Percentiles rank a stretch among this genome's conserved stretches.
phyloP scores from a whole-genome alignment of 1,140 invertebrate genomes.

The Ips nitidus region DNA sequence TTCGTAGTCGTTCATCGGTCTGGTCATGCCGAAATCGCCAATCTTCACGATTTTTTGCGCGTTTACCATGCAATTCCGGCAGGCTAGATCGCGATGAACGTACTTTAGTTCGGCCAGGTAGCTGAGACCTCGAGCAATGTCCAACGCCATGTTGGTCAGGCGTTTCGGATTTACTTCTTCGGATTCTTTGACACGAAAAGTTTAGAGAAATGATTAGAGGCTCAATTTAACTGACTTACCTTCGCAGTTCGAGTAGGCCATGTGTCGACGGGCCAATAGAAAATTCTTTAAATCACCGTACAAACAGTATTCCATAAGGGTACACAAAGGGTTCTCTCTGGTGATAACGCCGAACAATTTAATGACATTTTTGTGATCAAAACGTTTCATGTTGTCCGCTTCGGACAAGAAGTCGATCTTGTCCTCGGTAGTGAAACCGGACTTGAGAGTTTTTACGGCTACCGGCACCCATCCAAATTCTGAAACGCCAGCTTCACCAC shows the following conservation, averaged over 20 bases:
- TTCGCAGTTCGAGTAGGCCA: slow-evolving; percentile 46
- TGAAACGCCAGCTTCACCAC: slow-evolving; percentile 75
- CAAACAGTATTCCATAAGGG: slow-evolving; percentile 92
- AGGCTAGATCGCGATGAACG: slow-evolving; percentile 85
- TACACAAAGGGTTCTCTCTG: slow-evolving; percentile 81
- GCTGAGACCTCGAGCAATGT: slow-evolving; percentile 81
- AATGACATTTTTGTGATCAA: slow-evolving; percentile 89
- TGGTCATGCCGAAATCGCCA: slow-evolving; percentile 91
- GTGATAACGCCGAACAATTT: slow-evolving; percentile 84
- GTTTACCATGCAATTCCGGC: slow-evolving; percentile 86
- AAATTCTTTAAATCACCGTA: slow-evolving; percentile 91
- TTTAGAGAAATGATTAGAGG: too few relatives aligned
- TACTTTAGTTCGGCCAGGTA: slow-evolving; percentile 80
- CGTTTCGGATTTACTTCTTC: slow-evolving; percentile 77
- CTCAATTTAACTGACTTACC: too few relatives aligned
- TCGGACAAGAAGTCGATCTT: slow-evolving; percentile 93
- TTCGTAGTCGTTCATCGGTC: slow-evolving; percentile 84
- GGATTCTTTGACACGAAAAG: background rate
- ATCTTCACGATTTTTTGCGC: slow-evolving; percentile 80
- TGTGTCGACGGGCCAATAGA: slow-evolving; percentile 77
- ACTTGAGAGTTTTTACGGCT: slow-evolving; percentile 88
- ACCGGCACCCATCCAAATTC: slow-evolving; percentile 78
- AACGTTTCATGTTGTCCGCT: slow-evolving; percentile 89
- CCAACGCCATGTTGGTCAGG: slow-evolving; percentile 82
- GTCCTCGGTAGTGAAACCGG: slow-evolving; percentile 78